Evolutionary conservation across 2,797 vertebrate genomes (phyloP).

Genomic region (Merluccius polli): DNA sequence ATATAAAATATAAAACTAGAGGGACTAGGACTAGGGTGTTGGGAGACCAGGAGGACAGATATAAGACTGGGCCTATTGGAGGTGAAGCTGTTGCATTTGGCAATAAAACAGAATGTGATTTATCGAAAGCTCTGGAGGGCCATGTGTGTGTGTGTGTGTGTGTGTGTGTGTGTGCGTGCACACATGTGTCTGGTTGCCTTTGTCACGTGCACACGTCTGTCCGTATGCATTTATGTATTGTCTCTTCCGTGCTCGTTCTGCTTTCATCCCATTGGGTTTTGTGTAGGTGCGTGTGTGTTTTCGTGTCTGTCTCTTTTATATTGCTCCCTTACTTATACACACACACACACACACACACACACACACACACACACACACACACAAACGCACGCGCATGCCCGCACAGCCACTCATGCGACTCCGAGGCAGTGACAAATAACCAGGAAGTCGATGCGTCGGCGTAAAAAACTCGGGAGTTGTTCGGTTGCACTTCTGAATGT

Average conservation of each 20-base stretch:
- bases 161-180: conserved; percentile 40
- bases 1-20: conserved; percentile 11
- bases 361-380: conserved; percentile 2
- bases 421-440: conserved; percentile 79
- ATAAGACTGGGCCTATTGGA: conserved; percentile 91
- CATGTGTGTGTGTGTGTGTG: conserved; percentile 78
- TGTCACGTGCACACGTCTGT: background rate
- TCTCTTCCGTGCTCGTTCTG: background rate
- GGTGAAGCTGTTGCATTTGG: conserved; percentile 97
- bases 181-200: background rate
- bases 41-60: conserved; percentile 82
- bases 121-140: conserved; percentile 96
- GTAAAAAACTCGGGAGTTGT: conserved; percentile 97
- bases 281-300: background rate
- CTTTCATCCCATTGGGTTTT: background rate
- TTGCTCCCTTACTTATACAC: background rate
- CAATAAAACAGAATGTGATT: conserved; percentile 98
- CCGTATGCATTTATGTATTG: background rate
- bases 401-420: conserved; percentile 86
- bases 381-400: background rate
- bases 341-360: conserved; percentile 9
- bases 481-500: conserved; percentile 99
- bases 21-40: conserved; percentile 67
- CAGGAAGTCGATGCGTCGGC: conserved; percentile 96
- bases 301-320: background rate